Evolutionary conservation across 2,113 vertebrate species (phyloP).

Genomic region (Cyphomyrus discorhynchus): DNA sequence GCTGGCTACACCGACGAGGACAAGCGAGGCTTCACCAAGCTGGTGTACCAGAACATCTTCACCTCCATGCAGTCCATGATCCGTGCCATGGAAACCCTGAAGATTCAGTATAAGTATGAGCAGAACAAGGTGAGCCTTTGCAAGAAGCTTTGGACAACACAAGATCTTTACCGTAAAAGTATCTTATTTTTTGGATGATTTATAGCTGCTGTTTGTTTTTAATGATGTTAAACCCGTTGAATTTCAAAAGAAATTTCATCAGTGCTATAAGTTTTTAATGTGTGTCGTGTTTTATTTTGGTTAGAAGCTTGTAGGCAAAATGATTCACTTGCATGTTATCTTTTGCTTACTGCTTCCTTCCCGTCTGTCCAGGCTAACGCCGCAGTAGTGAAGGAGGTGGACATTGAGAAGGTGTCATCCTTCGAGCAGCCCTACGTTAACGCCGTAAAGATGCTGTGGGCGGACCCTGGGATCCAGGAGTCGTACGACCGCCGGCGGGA

Average conservation of each 20-base stretch:
- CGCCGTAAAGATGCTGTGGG: constrained; percentile 72
- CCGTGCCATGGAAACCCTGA: constrained; percentile 70
- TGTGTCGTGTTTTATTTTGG: neutral
- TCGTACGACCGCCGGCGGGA: constrained; percentile 77
- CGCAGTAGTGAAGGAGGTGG: constrained; percentile 69
- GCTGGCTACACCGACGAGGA: constrained; percentile 79
- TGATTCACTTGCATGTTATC: neutral
- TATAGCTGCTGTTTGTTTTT: neutral
- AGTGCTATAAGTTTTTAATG: neutral
- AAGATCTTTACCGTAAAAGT: no score
- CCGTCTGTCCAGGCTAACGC: constrained; percentile 62
- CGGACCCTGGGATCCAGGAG: constrained; percentile 67
- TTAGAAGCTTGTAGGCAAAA: neutral
- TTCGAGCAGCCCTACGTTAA: constrained; percentile 56
- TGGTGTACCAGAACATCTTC: constrained; percentile 83
- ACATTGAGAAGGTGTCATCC: constrained; percentile 70
- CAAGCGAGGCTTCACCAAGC: constrained; percentile 68
- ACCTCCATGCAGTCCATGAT: constrained; percentile 76
- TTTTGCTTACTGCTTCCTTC: neutral
- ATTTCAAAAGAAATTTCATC: neutral
- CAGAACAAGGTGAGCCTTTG: constrained; percentile 67
- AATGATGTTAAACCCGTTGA: neutral
- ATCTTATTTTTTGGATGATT: neutral
- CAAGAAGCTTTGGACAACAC: neutral
- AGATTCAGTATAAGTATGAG: constrained; percentile 67